These are phyloP conservation scores for Calameuta pallipes DNA, from an alignment of 2,888 invertebrate species.

Conservation along the genomic window DNA sequence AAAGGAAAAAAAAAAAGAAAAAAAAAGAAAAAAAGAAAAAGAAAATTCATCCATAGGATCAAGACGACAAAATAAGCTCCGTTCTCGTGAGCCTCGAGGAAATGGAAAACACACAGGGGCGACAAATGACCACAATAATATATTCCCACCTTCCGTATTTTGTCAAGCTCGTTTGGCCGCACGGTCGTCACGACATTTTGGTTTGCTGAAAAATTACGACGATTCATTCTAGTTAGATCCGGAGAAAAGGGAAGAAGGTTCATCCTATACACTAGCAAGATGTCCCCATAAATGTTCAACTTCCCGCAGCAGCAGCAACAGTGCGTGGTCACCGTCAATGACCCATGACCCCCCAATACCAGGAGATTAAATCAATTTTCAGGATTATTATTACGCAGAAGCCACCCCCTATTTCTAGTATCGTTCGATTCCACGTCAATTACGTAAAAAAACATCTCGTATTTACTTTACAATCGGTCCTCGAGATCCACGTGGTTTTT, in stretches of 20 bases:
- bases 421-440: background rate
- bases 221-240: constrained; percentile 63
- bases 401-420: background rate
- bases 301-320: constrained; percentile 20
- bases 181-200: constrained; percentile 32
- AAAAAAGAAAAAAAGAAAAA: background rate
- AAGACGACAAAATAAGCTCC: background rate
- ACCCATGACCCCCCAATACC: constrained; percentile 37
- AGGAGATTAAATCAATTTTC: constrained; percentile 37
- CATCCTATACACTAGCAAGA: background rate
- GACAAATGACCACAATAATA: constrained; percentile 42
- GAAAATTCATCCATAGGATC: background rate
- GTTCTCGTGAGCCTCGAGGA: background rate
- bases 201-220: constrained; percentile 53
- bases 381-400: background rate
- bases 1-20: background rate
- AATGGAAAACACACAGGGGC: constrained; percentile 3
- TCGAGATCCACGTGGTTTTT: too few relatives aligned
- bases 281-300: background rate
- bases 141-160: constrained; percentile 56
- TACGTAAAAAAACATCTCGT: background rate
- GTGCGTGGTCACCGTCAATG: constrained; percentile 33
- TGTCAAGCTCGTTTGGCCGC: constrained; percentile 58
- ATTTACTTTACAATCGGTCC: background rate
- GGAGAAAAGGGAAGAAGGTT: constrained; percentile 6